Conservation (phyloP, 1,140 invertebrate genomes). For the Anagrus nilaparvatae region DNA sequence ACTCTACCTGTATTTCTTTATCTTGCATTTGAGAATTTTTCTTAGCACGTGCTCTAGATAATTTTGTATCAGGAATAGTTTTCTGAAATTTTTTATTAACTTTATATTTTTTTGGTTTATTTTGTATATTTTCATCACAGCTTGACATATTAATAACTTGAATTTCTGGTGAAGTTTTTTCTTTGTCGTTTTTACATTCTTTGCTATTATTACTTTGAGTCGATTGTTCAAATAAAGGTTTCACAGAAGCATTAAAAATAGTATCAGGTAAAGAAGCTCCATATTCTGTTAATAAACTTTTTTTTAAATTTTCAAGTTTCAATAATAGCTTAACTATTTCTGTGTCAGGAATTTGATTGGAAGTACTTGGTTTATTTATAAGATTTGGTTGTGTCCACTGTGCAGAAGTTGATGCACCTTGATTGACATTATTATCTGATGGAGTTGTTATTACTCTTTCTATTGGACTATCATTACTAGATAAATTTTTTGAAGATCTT, state of each 20-base stretch:
- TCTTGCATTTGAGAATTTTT: slow-evolving; percentile 4
- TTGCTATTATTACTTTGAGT: no score
- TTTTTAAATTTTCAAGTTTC: slow-evolving; percentile 33
- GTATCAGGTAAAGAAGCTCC: slow-evolving; percentile 30
- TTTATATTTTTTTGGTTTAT: neutral
- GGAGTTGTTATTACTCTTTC: slow-evolving; percentile 26
- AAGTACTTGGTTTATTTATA: neutral
- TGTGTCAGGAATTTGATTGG: slow-evolving; percentile 7
- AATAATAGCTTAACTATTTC: slow-evolving; percentile 30
- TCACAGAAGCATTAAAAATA: slow-evolving; percentile 29
- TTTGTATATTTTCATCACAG: slow-evolving; percentile 13
- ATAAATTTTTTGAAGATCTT: slow-evolving; percentile 6
- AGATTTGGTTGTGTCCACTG: no score
- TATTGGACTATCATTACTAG: neutral
- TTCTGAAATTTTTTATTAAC: neutral
- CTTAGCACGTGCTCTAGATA: slow-evolving; percentile 1
- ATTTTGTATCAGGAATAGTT: neutral
- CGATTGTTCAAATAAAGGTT: slow-evolving; percentile 23
- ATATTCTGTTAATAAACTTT: slow-evolving; percentile 30
- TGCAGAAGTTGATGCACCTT: neutral
- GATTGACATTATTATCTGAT: slow-evolving; percentile 6
- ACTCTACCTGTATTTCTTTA: slow-evolving; percentile 10
- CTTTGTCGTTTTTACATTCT: neutral
- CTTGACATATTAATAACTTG: slow-evolving; percentile 31
- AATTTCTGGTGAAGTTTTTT: slow-evolving; percentile 24